Percentiles rank a stretch among this genome's conserved stretches.
Evolutionary conservation across 2,797 vertebrate genomes (phyloP).

Genomic region (Dryobates pubescens): DNA sequence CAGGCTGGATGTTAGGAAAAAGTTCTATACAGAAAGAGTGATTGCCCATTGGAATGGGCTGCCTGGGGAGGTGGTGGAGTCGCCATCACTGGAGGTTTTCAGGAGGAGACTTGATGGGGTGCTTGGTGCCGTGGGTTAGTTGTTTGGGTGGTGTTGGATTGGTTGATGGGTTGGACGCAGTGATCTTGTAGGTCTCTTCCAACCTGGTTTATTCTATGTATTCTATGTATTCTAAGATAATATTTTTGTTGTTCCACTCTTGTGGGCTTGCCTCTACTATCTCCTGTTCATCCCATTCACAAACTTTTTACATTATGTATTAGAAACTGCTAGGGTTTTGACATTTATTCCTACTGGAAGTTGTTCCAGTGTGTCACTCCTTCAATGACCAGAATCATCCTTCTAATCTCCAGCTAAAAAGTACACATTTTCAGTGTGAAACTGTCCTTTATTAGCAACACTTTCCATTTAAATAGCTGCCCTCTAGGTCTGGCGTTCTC

Average conservation of each 20-base stretch:
- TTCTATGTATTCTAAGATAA: too few species aligned
- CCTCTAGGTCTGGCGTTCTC: background rate
- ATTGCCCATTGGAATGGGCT: too few species aligned
- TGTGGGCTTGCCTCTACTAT: background rate
- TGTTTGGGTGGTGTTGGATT: too few species aligned
- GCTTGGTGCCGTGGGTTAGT: too few species aligned
- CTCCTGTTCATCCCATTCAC: background rate
- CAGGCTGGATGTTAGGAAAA: too few species aligned
- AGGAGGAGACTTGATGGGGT: too few species aligned
- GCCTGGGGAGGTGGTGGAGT: too few species aligned
- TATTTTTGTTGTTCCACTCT: background rate
- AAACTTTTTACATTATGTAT: background rate
- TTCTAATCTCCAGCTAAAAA: background rate
- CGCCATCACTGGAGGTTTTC: too few species aligned
- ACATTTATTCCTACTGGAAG: background rate
- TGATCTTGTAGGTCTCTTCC: too few species aligned
- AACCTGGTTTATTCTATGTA: too few species aligned
- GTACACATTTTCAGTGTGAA: background rate
- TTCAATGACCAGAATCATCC: background rate
- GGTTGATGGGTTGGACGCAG: too few species aligned
- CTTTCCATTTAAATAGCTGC: background rate
- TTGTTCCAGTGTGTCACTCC: background rate
- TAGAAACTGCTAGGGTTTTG: background rate
- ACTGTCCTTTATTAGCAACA: background rate
- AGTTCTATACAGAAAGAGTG: too few species aligned